Evolutionary conservation across 2,888 invertebrate genomes (phyloP).

Genomic region (Cheilosia impressa): DNA sequence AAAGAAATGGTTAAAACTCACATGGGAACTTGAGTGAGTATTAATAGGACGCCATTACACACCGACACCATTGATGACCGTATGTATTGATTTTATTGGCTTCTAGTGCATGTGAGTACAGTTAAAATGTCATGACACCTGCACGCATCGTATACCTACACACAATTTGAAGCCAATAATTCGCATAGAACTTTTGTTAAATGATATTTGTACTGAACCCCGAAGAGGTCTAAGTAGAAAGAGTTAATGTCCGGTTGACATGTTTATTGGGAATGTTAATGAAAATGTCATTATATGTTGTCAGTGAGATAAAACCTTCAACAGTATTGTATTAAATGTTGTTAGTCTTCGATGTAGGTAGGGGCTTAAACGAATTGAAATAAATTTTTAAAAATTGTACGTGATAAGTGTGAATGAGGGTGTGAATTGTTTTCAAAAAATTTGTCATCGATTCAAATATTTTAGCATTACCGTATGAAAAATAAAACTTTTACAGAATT

Average conservation of each 20-base stretch:
- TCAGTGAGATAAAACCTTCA: too few species aligned
- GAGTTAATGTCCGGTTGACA: not conserved
- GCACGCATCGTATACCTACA: not conserved
- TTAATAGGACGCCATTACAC: not conserved
- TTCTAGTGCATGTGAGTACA: not conserved
- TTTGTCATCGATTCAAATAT: too few species aligned
- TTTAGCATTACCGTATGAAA: too few species aligned
- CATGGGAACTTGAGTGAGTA: not conserved
- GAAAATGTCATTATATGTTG: too few species aligned
- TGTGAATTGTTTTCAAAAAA: too few species aligned
- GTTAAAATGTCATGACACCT: slow-evolving; percentile 20
- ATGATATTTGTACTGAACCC: not conserved
- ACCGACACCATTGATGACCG: too few species aligned
- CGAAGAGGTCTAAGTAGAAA: not conserved
- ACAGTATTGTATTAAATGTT: too few species aligned
- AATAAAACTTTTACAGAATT: too few species aligned
- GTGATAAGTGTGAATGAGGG: too few species aligned
- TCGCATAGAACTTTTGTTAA: slow-evolving; percentile 13
- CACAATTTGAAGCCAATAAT: slow-evolving; percentile 6
- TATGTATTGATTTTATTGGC: slow-evolving; percentile 22
- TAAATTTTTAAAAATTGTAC: too few species aligned
- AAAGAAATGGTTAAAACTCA: not conserved
- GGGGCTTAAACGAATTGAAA: too few species aligned
- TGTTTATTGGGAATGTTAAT: not conserved
- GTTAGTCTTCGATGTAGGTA: too few species aligned